Conservation (phyloP, 2,113 vertebrate genomes). For the Pedionomus torquatus region DNA sequence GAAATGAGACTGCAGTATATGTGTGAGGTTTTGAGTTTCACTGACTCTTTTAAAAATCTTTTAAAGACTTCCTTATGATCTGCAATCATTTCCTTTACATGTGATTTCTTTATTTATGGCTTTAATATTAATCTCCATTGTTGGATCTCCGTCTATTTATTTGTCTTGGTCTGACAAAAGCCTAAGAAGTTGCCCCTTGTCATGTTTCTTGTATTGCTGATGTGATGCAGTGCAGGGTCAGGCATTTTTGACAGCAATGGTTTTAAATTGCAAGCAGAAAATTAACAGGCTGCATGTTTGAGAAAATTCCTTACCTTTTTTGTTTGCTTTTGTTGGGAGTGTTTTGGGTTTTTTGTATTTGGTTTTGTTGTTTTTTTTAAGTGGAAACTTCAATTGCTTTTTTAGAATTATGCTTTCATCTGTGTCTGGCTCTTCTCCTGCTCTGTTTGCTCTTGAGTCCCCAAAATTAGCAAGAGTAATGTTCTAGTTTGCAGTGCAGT, state of each 20-base stretch:
- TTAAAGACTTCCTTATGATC: not conserved
- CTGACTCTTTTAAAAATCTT: not conserved
- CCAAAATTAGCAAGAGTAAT: constrained; percentile 40
- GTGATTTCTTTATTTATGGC: not conserved
- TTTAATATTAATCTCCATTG: not conserved
- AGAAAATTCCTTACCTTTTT: not conserved
- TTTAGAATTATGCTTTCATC: constrained; percentile 33
- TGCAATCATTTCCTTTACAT: not conserved
- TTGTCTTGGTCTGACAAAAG: not conserved
- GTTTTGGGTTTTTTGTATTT: not conserved
- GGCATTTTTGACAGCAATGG: not conserved
- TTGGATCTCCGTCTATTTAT: not conserved
- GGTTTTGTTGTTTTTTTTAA: not conserved
- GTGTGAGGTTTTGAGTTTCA: not conserved
- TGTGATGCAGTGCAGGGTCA: not conserved
- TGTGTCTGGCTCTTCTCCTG: constrained; percentile 8
- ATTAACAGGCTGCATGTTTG: not conserved
- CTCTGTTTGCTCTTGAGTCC: constrained; percentile 43
- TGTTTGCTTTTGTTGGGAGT: not conserved
- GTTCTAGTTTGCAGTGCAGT: constrained; percentile 48
- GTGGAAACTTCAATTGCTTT: not conserved
- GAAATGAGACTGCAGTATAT: not conserved
- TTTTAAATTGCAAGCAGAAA: not conserved
- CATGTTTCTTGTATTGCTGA: not conserved
- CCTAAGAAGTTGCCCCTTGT: not conserved